Evolutionary conservation across 2,113 vertebrate genomes (phyloP).

Genomic region (Uropsilus gracilis): DNA sequence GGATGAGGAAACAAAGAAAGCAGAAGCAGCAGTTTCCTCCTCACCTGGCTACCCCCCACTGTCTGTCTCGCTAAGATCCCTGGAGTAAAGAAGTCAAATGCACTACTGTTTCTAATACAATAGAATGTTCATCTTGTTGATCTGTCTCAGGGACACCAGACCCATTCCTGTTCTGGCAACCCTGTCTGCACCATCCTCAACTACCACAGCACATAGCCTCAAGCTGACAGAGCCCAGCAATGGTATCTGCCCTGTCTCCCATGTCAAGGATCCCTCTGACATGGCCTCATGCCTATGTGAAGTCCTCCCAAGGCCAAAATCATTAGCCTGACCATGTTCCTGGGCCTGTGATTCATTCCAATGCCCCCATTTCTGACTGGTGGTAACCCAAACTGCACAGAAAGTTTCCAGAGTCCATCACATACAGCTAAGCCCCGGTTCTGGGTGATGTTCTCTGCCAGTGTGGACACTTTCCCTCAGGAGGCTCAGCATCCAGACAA

Average conservation of each 20-base stretch:
- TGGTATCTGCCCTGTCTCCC: no score
- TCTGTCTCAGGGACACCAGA: neutral
- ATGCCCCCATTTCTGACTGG: neutral
- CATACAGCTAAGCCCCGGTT: no score
- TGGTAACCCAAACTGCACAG: neutral
- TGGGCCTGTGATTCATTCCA: no score
- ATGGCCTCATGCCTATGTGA: no score
- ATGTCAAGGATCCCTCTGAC: neutral
- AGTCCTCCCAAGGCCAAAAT: neutral
- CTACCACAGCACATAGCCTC: no score
- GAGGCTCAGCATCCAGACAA: neutral
- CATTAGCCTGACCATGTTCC: neutral
- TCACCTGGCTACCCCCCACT: neutral
- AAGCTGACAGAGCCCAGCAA: no score
- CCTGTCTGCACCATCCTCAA: no score
- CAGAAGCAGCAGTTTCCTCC: neutral
- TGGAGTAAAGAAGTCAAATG: neutral
- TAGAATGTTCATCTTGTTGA: neutral
- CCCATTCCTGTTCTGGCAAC: fast-evolving
- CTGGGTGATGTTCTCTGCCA: neutral
- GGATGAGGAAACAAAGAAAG: neutral
- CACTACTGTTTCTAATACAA: neutral
- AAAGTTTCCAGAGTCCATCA: neutral
- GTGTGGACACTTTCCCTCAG: no score
- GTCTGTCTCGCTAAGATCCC: neutral